Base-by-base conservation (phyloP, 2,888 invertebrate genomes). In the Dromius quadrimaculatus region DNA sequence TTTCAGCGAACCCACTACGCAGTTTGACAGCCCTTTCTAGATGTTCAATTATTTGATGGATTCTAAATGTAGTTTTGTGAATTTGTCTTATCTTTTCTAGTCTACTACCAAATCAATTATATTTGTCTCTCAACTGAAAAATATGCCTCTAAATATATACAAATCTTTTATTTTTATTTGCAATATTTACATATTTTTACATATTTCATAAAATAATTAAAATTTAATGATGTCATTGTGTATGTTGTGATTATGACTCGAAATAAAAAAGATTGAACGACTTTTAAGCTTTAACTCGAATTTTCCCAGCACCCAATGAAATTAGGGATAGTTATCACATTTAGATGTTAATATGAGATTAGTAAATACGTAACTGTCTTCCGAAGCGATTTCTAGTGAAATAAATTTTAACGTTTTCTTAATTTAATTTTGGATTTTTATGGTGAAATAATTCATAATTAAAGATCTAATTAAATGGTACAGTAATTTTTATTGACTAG, bases 1-100 rank as follows among this genome's bases (percentile, higher is more conserved):
- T 86, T 86, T 74, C 83, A 84, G 54, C 80, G 85, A 73, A 86
- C 85, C 2, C 85, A 85, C 76, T 85, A 81, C 76, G 85, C 83
- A 36, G 85, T 86, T 45, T 85, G 74, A 79, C 22, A 38, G 23
- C 22, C 50, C 54, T 9, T 22, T 38, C 9, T 62, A 11, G 23
- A 62, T 62, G 62, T 62, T 62, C 62, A 43, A 41, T 23, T 9
- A 22, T 15, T 41, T 54, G 36, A 11, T 57, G 23, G 47, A 57
- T 36, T 68, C 34, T 68, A 23, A 32, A 59, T 68, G 57, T 59
- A 41, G 15, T 23, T 43, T 3, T 41, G 22, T 38, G 43, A 59
- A 50, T 43, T 68, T 41, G 43, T 57, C 57, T 45, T 47, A 50
- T 36, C 8, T n/a, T 50, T 64, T 64, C 64, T 64, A 64, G 64